phyloP scores from a whole-genome alignment of 1,140 invertebrate species.

The Pectinophora gossypiella region DNA sequence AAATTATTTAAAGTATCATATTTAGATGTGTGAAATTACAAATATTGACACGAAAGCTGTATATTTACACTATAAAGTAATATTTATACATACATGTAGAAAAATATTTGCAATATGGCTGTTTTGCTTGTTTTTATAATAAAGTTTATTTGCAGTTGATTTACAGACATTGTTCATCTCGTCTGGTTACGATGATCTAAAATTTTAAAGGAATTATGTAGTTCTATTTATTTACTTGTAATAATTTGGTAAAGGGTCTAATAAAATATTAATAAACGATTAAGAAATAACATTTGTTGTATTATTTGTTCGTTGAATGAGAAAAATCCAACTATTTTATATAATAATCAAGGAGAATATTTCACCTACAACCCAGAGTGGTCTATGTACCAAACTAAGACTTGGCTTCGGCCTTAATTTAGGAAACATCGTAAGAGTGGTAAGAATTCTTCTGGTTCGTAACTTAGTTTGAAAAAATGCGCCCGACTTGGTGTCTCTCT shows the following conservation, averaged over 20 bases:
- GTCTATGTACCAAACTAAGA: too few relatives aligned
- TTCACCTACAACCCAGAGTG: too few relatives aligned
- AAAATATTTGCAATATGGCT: constrained; percentile 61
- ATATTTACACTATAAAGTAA: constrained; percentile 42
- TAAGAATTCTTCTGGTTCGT: too few relatives aligned
- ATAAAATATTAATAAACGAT: constrained; percentile 72
- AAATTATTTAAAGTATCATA: constrained; percentile 38
- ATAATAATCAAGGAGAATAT: too few relatives aligned
- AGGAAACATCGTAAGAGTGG: too few relatives aligned
- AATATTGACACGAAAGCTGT: constrained; percentile 47
- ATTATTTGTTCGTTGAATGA: too few relatives aligned
- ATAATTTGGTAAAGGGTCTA: constrained; percentile 74
- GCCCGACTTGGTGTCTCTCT: too few relatives aligned
- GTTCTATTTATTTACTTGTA: constrained; percentile 71
- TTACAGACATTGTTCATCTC: constrained; percentile 38
- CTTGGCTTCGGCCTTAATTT: too few relatives aligned
- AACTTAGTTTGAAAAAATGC: too few relatives aligned
- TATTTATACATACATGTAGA: constrained; percentile 52
- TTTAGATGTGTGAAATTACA: constrained; percentile 55
- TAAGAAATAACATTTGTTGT: too few relatives aligned
- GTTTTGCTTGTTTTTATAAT: constrained; percentile 67
- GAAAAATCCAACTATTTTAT: too few relatives aligned
- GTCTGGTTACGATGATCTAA: constrained; percentile 46
- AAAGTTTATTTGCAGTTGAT: constrained; percentile 68
- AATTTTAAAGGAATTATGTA: constrained; percentile 58